Conservation (phyloP, 2,797 vertebrate species). For the Rachycentron canadum region DNA sequence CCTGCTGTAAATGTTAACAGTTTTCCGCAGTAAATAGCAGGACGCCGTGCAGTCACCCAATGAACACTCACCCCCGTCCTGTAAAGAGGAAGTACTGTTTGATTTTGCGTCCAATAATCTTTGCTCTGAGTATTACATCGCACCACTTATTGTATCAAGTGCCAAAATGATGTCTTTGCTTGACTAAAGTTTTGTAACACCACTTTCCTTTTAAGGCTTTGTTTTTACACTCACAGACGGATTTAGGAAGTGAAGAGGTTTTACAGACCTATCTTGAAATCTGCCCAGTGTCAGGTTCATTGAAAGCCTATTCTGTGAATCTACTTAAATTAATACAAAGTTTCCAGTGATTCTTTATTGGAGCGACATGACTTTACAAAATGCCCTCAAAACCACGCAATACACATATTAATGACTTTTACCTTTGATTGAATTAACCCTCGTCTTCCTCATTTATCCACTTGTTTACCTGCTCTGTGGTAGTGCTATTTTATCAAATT, state of each 20-base stretch:
- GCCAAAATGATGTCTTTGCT: slow-evolving; percentile 48
- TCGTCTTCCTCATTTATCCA: background rate
- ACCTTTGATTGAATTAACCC: background rate
- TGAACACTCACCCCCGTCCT: slow-evolving; percentile 27
- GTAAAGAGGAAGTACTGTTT: slow-evolving; percentile 68
- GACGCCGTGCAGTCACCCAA: slow-evolving; percentile 35
- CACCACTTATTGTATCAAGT: background rate
- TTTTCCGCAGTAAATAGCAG: slow-evolving; percentile 64
- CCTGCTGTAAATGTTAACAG: slow-evolving; percentile 64
- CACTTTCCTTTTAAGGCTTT: slow-evolving; percentile 66
- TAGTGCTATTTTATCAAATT: background rate
- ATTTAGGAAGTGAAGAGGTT: slow-evolving; percentile 66
- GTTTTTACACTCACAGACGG: slow-evolving; percentile 48
- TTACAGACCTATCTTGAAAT: slow-evolving; percentile 55
- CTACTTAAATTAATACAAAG: background rate
- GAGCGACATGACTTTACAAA: background rate
- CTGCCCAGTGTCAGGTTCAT: slow-evolving; percentile 59
- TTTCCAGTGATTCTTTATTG: slow-evolving; percentile 34
- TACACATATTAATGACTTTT: background rate
- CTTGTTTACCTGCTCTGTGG: background rate
- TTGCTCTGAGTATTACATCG: background rate
- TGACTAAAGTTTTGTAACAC: slow-evolving; percentile 35
- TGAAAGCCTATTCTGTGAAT: slow-evolving; percentile 30
- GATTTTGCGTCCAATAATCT: slow-evolving; percentile 36
- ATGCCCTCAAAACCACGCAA: background rate